Percentiles rank a stretch among this genome's conserved stretches.
These are phyloP conservation scores for Dasypus novemcinctus DNA, from an alignment of 2,113 vertebrate species.

Conservation along the genomic window DNA sequence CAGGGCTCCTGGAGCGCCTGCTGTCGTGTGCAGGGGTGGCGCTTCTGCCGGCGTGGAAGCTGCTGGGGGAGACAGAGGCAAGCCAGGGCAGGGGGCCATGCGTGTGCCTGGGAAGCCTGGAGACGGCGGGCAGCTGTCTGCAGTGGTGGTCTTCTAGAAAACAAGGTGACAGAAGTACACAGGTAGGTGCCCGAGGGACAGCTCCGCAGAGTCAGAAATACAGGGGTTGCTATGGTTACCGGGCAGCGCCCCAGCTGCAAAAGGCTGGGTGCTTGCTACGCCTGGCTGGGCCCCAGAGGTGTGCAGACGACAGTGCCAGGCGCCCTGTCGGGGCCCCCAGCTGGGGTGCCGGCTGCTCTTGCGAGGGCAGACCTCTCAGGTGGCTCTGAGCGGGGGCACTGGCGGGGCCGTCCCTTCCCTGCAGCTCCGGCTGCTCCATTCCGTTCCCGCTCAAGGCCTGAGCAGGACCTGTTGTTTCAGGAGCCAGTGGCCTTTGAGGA, in stretches of 20 bases:
- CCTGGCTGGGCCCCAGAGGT: background rate
- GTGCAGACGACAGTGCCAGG: background rate
- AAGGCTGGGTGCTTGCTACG: background rate
- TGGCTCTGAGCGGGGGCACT: background rate
- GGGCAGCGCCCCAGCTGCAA: background rate
- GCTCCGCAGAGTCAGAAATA: background rate
- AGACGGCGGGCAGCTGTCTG: background rate
- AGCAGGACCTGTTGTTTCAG: conserved; percentile 55
- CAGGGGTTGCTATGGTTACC: background rate
- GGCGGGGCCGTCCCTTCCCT: background rate
- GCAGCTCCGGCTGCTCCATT: background rate
- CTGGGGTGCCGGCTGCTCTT: background rate
- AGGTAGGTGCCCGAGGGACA: background rate
- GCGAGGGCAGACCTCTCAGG: background rate
- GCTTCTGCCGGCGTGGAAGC: too few species aligned
- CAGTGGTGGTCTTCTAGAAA: background rate
- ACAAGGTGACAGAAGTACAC: too few species aligned
- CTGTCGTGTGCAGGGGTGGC: too few species aligned
- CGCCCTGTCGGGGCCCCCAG: background rate
- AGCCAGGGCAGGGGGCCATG: too few species aligned
- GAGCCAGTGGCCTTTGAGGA: conserved; percentile 66
- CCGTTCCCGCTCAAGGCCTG: background rate
- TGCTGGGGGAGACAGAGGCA: background rate
- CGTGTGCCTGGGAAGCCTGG: background rate
- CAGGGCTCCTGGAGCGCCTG: background rate